Evolutionary conservation across 2,113 vertebrate genomes (phyloP).

Genomic region (Anhinga rufa): DNA sequence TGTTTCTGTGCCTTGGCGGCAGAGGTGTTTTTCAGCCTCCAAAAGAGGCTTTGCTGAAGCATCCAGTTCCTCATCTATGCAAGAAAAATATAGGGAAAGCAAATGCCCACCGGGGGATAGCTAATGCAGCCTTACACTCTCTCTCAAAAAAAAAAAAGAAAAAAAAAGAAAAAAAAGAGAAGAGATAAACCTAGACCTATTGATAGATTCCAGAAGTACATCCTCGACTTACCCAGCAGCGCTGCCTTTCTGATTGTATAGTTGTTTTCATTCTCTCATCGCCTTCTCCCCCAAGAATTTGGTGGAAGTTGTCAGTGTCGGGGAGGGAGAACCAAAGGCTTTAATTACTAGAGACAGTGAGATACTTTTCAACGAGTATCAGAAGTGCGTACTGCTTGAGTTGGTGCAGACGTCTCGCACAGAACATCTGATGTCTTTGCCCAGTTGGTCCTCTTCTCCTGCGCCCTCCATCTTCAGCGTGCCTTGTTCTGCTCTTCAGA

Average conservation of each 20-base stretch:
- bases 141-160: not conserved
- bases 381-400: conserved; percentile 9
- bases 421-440: not conserved
- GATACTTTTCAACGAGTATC: not conserved
- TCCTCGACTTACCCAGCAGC: not conserved
- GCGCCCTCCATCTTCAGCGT: not conserved
- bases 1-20: conserved; percentile 68
- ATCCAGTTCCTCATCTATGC: conserved; percentile 55
- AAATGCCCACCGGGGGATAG: not conserved
- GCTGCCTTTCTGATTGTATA: conserved; percentile 30
- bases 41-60: conserved; percentile 22
- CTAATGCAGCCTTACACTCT: not conserved
- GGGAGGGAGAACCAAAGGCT: not conserved
- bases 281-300: not conserved
- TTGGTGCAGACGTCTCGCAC: not conserved
- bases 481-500: conserved; percentile 43
- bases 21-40: conserved; percentile 47
- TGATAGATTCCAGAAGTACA: conserved; percentile 22
- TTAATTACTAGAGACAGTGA: not conserved
- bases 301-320: not conserved
- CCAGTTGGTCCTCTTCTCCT: not conserved
- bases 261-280: not conserved
- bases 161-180: not conserved
- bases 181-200: not conserved
- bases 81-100: conserved; percentile 57